These are phyloP conservation scores for Ptychodera flava DNA, from an alignment of 35 echinoderm and acorn worm genomes.

Conservation along the genomic window DNA sequence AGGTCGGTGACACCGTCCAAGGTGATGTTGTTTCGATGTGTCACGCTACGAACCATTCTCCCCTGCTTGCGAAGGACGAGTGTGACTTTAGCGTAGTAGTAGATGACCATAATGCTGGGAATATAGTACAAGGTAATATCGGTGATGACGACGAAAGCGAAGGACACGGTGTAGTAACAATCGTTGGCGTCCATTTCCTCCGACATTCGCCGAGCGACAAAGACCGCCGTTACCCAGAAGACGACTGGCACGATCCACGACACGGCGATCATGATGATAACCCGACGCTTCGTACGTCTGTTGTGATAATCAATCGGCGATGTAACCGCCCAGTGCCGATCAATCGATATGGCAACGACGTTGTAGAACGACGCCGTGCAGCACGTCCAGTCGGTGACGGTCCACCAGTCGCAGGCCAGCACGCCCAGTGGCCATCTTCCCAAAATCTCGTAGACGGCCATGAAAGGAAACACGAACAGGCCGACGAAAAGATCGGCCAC, in stretches of 20 bases:
- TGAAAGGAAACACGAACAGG: conserved; percentile 41
- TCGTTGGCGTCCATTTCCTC: too few relatives aligned
- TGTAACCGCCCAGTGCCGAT: conserved; percentile 69
- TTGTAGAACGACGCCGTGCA: conserved; percentile 54
- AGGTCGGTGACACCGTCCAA: too few relatives aligned
- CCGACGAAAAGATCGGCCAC: conserved; percentile 49
- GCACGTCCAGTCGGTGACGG: conserved; percentile 28
- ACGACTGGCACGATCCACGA: conserved; percentile 49
- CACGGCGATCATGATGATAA: conserved; percentile 31
- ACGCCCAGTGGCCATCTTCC: conserved; percentile 43
- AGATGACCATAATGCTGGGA: too few relatives aligned
- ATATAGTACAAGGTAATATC: too few relatives aligned
- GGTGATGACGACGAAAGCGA: too few relatives aligned
- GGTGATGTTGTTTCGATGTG: too few relatives aligned
- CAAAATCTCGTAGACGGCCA: conserved; percentile 31
- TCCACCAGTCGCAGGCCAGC: conserved; percentile 45
- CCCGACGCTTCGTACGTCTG: conserved; percentile 20
- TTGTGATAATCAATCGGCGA: conserved; percentile 30
- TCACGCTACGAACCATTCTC: too few relatives aligned
- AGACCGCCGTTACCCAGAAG: conserved; percentile 36
- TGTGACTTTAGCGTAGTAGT: too few relatives aligned
- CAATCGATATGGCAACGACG: conserved; percentile 48
- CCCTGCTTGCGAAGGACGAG: too few relatives aligned
- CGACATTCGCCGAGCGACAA: too few relatives aligned
- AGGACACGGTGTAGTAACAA: too few relatives aligned